Percentiles rank a stretch among this genome's conserved stretches.
Evolutionary conservation across 1,140 invertebrate species (phyloP).

Genomic region (Temnothorax nylanderi): DNA sequence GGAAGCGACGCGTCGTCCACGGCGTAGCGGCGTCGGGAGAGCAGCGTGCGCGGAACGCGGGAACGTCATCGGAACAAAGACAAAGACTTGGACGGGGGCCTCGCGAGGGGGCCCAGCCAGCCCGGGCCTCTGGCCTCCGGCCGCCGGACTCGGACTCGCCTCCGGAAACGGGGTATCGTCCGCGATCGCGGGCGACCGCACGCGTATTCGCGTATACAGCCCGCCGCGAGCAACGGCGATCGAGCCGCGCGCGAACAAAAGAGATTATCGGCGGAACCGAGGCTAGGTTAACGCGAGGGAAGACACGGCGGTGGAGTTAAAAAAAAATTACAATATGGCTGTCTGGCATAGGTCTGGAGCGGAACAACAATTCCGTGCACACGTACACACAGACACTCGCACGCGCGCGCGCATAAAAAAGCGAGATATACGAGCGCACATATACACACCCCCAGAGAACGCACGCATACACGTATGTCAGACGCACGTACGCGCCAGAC

Average conservation of each 20-base stretch:
- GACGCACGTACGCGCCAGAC: too few species aligned
- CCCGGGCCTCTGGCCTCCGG: too few species aligned
- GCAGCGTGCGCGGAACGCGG: constrained; percentile 3
- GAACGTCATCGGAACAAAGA: constrained; percentile 45
- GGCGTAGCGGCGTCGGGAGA: background rate
- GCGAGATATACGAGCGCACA: background rate
- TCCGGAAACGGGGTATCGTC: background rate
- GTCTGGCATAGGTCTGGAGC: constrained; percentile 58
- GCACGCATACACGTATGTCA: background rate
- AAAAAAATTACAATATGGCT: constrained; percentile 76
- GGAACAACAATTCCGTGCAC: constrained; percentile 58
- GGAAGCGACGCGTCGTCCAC: constrained; percentile 7
- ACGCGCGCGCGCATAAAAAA: background rate
- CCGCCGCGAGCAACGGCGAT: background rate
- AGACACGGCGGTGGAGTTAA: constrained; percentile 52
- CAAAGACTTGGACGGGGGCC: constrained; percentile 18
- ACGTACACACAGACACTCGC: background rate
- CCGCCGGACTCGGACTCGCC: background rate
- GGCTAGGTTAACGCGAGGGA: constrained; percentile 59
- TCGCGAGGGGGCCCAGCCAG: background rate
- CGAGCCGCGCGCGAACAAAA: background rate
- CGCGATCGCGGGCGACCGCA: too few species aligned
- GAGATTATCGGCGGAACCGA: background rate
- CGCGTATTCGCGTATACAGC: too few species aligned
- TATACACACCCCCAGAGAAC: background rate